Evolutionary conservation across 2,113 vertebrate genomes (phyloP), one percentile per base, ranked within the genome.

Genomic region (Corapipo altera): DNA sequence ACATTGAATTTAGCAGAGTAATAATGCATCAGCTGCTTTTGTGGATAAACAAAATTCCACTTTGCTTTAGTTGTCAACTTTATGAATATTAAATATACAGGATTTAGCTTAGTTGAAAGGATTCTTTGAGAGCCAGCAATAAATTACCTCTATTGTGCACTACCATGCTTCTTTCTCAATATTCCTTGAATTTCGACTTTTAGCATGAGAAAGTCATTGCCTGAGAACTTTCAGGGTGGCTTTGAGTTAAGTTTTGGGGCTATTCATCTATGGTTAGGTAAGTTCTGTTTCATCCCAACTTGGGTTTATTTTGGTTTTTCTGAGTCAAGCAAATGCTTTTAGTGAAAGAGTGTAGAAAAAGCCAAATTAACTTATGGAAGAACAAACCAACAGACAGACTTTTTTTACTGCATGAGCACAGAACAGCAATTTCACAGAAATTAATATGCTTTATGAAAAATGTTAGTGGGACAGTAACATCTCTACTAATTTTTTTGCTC

Each of bases 21-120:
- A 93, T 74, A 91, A 94, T 77, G 28, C 57, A 76, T 71, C 66
- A 43, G 0, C 91, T 92, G 54, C 93, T 91, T 49, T 51, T 69
- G n/a, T 49, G 17, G 33, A 66, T 85, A 88, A 87, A 93, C 37
- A 91, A 93, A 96, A 92, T 94, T 77, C 79, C 89, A 57, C 19
- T 66, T 70, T 39, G 28, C 35, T 92, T 87, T 54, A 85, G 32
- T 37, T 73, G 55, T 71, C n/a, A 85, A 44, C 22, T 88, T 80
- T 22, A n/a, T 88, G 78, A 91, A 85, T 91, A 70, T 10, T 44
- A 90, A 90, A 62, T 32, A 67, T 43, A 11, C 33, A 73, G 28
- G 12, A 44, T 62, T 88, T 83, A 62, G 15, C 54, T 91, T 64
- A 51, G 43, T 23, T 83, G 51, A 80, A 79, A 71, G 43, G 19